Evolutionary conservation across 2,888 invertebrate genomes (phyloP), one percentile per base, ranked within the genome.

Genomic region (Drosophila demipolita): DNA sequence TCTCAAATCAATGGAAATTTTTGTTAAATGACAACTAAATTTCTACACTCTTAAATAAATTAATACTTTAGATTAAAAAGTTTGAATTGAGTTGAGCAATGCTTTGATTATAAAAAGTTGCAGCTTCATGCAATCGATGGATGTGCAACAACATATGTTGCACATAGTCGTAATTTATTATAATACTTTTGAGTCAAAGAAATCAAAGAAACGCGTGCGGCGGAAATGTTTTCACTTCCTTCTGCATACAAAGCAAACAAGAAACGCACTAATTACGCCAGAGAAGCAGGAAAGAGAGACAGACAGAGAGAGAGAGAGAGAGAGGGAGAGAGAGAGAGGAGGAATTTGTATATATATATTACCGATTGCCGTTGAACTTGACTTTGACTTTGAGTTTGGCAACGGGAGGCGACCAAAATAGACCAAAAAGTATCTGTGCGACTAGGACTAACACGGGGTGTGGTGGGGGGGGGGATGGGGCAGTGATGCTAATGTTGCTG

Each of bases 321-420:
- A n/a, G 20, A 11, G n/a, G 15, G n/a, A 9, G 23, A 11, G 15
- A 38, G 35, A 8, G 1, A 29, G 23, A 23, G 35, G 35, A 12
- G 20, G 50, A 9, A 59, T 40, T 58, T 48, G 26, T 60, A 45
- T 59, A 58, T 49, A 29, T 42, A 61, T 50, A 50, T 54, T 48
- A 62, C 23, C 79, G 85, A 76, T 87, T 80, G 74, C 64, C 70
- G 78, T 73, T 86, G 85, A 86, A 86, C 85, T 86, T 86, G 85
- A 86, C 90, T 90, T 86, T 86, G 83, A 84, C 88, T 84, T 88
- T 84, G 73, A 79, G 62, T 79, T 65, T 79, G 72, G 74, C 52
- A 75, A 61, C 45, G 66, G 26, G 20, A 58, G 58, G n/a, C 33
- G 48, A 45, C 65, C 35, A 67, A 83, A 83, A 83, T 83, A 83